phyloP scores from a whole-genome alignment of 1,140 invertebrate genomes.

The Brachionus koreanus region DNA sequence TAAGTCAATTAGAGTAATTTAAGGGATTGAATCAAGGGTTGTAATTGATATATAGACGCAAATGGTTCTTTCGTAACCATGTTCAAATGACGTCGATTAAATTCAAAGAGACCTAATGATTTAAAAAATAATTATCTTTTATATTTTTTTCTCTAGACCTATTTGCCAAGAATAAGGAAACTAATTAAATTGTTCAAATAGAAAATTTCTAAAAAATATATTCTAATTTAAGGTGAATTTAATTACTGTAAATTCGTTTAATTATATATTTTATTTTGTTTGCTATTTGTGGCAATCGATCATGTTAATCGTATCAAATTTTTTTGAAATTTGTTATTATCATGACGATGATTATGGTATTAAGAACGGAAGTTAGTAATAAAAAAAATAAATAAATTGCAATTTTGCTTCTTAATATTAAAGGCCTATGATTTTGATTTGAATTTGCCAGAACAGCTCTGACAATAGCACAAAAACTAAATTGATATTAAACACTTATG shows the following conservation, averaged over 20 bases:
- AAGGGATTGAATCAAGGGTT: not conserved
- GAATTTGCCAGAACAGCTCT: not conserved
- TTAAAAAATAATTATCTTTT: constrained; percentile 28
- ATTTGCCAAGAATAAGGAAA: constrained; percentile 6
- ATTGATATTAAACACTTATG: constrained; percentile 21
- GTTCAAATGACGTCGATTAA: not conserved
- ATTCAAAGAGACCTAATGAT: constrained; percentile 1
- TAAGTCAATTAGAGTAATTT: not conserved
- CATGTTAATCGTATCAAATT: constrained; percentile 42
- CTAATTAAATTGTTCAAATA: constrained; percentile 41
- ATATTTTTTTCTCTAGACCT: not conserved
- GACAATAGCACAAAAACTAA: constrained; percentile 14
- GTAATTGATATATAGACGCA: not conserved
- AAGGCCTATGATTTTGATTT: not conserved
- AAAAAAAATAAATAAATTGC: not conserved
- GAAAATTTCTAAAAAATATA: constrained; percentile 3
- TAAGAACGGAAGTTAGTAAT: constrained; percentile 29
- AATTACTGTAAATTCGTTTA: constrained; percentile 9
- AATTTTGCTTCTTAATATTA: constrained; percentile 9
- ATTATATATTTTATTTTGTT: constrained; percentile 19
- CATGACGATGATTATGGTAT: constrained; percentile 29
- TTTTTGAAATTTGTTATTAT: constrained; percentile 28
- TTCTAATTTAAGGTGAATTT: constrained; percentile 30
- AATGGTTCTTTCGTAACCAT: not conserved
- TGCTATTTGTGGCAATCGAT: constrained; percentile 28